A percentile compares a stretch with the other conserved stretches of the same genome.
Evolutionary conservation across 2,888 invertebrate genomes (phyloP).

Genomic region (Cetonia aurata): DNA sequence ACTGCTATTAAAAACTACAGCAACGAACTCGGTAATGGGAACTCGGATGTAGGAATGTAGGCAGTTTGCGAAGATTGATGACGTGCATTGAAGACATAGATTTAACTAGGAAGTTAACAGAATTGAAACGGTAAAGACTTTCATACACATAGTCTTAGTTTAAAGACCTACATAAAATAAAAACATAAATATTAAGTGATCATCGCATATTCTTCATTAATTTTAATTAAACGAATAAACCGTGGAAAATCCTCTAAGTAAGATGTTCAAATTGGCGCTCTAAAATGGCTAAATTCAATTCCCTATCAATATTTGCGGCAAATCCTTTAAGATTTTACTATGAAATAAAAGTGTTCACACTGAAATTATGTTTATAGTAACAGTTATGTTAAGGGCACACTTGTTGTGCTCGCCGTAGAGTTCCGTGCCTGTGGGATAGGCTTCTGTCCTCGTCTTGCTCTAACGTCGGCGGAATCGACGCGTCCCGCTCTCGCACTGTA

Average conservation of each 20-base stretch:
- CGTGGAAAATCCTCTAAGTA: neutral
- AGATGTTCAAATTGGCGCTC: neutral
- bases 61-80: conserved; percentile 1
- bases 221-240: neutral
- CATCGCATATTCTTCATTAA: too few species aligned
- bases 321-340: conserved; percentile 59
- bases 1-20: conserved; percentile 23
- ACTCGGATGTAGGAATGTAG: conserved; percentile 12
- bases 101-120: too few species aligned
- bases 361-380: conserved; percentile 68
- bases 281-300: conserved; percentile 53
- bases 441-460: conserved; percentile 51
- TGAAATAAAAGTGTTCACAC: conserved; percentile 66
- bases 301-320: conserved; percentile 57
- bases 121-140: too few species aligned
- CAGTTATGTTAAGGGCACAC: conserved; percentile 68
- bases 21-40: neutral
- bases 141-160: too few species aligned
- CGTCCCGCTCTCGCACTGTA: conserved; percentile 52
- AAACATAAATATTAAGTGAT: too few species aligned
- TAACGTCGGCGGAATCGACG: neutral
- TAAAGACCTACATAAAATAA: too few species aligned
- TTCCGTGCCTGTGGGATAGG: conserved; percentile 59
- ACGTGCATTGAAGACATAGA: neutral
- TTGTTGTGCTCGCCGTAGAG: conserved; percentile 65